A percentile compares a stretch with the other conserved stretches of the same genome.
phyloP scores from a whole-genome alignment of 2,888 invertebrate genomes.

The Drosophila diplacantha region DNA sequence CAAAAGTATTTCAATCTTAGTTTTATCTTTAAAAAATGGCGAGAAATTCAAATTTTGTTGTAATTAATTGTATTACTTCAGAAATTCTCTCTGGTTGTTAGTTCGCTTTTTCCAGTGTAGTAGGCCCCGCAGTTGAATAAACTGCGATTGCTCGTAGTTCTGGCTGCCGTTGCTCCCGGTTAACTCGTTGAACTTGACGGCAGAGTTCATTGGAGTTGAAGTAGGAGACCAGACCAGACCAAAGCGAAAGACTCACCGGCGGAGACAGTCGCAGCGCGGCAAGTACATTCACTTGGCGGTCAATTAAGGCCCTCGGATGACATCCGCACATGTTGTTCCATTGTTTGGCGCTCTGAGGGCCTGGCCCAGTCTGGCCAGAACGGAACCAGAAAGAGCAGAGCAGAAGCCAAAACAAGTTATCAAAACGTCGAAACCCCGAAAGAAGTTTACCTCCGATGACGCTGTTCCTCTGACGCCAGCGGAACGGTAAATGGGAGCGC shows the following conservation, averaged over 20 bases:
- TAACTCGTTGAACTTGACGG: constrained; percentile 56
- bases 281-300: constrained; percentile 48
- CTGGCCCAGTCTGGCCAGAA: constrained; percentile 11
- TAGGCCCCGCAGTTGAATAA: constrained; percentile 54
- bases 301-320: constrained; percentile 55
- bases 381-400: background rate
- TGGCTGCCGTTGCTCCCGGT: constrained; percentile 23
- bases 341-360: constrained; percentile 12
- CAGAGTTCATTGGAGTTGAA: constrained; percentile 53
- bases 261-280: constrained; percentile 10
- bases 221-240: constrained; percentile 6
- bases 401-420: constrained; percentile 48
- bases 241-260: constrained; percentile 3
- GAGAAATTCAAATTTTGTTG: too few relatives aligned
- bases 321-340: constrained; percentile 32
- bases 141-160: constrained; percentile 42
- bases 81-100: background rate
- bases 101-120: constrained; percentile 1
- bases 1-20: background rate
- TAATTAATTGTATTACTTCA: background rate
- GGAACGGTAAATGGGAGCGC: constrained; percentile 57
- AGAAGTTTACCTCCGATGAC: constrained; percentile 24
- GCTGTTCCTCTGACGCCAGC: constrained; percentile 29
- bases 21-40: too few relatives aligned
- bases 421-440: constrained; percentile 39